phyloP scores from a whole-genome alignment of 2,797 vertebrate genomes.

The Phrynocephalus guinanensis region DNA sequence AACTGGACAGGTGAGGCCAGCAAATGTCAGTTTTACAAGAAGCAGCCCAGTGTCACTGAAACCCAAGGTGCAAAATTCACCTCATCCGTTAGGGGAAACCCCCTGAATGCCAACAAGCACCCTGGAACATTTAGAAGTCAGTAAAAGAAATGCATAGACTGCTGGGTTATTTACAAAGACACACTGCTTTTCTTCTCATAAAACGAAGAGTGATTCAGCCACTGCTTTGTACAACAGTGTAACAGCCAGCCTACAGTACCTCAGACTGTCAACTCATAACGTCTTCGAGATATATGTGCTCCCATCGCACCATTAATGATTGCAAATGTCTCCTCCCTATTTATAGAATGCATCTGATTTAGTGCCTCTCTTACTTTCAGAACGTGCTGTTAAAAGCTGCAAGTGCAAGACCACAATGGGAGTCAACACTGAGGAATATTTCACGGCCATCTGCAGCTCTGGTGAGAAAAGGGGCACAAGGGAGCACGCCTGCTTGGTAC shows the following conservation, averaged over 20 bases:
- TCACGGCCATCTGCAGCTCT: not conserved
- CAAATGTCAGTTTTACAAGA: not conserved
- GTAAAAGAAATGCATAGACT: not conserved
- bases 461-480: constrained; percentile 8
- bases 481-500: not conserved
- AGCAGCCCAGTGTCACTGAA: not conserved
- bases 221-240: not conserved
- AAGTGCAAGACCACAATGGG: not conserved
- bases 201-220: not conserved
- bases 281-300: not conserved
- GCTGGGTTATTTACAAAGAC: not conserved
- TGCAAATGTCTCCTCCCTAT: constrained; percentile 7
- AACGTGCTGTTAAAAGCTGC: constrained; percentile 14
- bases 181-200: not conserved
- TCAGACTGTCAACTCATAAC: not conserved
- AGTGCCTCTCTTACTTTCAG: not conserved
- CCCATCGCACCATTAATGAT: constrained; percentile 6
- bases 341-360: accelerated
- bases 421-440: not conserved
- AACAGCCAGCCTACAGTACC: not conserved
- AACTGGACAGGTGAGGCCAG: not conserved
- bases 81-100: not conserved
- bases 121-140: not conserved
- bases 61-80: not conserved
- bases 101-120: not conserved